A percentile compares a stretch with the other conserved stretches of the same genome.
Evolutionary conservation across 2,113 vertebrate genomes (phyloP).

Genomic region (Noctilio leporinus): DNA sequence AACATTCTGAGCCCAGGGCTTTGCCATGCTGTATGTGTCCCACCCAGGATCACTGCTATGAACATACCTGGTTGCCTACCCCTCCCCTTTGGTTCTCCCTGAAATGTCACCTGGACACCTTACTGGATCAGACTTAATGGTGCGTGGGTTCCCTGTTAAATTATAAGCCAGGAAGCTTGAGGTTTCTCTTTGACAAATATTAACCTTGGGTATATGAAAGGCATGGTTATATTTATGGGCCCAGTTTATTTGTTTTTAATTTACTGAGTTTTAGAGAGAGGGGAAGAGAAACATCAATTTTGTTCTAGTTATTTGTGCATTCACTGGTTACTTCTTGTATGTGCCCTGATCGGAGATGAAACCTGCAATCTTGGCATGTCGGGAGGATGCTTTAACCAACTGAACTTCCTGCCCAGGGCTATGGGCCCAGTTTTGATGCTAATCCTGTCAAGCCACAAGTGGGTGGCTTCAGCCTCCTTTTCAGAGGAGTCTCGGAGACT

Average conservation of each 20-base stretch:
- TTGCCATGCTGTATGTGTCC: background rate
- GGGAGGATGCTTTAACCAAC: too few species aligned
- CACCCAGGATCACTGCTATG: background rate
- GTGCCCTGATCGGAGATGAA: too few species aligned
- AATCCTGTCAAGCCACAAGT: background rate
- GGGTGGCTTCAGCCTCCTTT: background rate
- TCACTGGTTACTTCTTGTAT: too few species aligned
- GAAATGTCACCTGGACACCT: background rate
- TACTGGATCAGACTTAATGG: fast-evolving
- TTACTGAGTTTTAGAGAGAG: too few species aligned
- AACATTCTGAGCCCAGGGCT: background rate
- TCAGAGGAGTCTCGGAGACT: background rate
- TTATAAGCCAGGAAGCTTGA: background rate
- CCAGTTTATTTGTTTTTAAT: too few species aligned
- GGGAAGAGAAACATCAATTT: too few species aligned
- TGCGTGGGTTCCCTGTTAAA: background rate
- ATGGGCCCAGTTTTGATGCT: background rate
- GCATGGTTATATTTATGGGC: background rate
- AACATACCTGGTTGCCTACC: background rate
- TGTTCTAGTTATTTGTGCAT: too few species aligned
- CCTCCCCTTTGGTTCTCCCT: background rate
- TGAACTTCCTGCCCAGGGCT: too few species aligned
- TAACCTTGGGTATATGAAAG: background rate
- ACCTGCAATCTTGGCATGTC: too few species aligned
- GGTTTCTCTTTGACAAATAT: background rate